Percentiles rank a stretch among this genome's conserved stretches.
These are phyloP conservation scores for Araneus ventricosus DNA, from an alignment of 1,140 invertebrate species.

Conservation along the genomic window DNA sequence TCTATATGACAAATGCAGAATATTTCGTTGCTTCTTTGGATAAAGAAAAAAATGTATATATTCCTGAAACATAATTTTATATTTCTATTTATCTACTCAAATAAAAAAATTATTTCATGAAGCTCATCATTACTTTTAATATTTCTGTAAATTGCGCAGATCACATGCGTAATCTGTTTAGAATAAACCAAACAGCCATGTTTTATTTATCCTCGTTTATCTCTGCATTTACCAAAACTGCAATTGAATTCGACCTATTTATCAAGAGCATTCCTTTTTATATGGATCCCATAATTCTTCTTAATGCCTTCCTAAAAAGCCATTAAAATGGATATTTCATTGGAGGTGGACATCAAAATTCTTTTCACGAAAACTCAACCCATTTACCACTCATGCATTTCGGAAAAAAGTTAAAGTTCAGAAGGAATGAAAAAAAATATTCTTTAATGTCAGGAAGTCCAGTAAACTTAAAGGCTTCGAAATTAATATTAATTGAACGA, in stretches of 20 bases:
- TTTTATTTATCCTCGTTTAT: background rate
- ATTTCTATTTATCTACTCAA: no score
- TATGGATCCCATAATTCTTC: background rate
- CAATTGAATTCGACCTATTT: background rate
- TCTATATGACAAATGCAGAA: no score
- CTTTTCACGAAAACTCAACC: background rate
- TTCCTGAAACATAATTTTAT: no score
- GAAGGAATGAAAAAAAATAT: background rate
- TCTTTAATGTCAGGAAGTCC: no score
- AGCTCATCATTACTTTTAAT: no score
- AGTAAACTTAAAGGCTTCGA: no score
- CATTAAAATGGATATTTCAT: background rate
- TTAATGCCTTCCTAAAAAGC: background rate
- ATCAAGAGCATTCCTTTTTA: background rate
- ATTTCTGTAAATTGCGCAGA: no score
- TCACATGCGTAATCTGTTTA: no score
- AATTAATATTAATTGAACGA: no score
- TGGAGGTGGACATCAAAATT: background rate
- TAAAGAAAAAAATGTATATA: no score
- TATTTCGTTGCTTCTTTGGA: no score
- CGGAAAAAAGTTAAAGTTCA: background rate
- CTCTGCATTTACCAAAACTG: background rate
- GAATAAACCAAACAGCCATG: background rate
- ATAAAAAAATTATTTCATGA: no score
- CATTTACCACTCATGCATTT: background rate